These are phyloP conservation scores for Plebejus anna DNA, from an alignment of 2,888 invertebrate genomes.

Conservation along the genomic window DNA sequence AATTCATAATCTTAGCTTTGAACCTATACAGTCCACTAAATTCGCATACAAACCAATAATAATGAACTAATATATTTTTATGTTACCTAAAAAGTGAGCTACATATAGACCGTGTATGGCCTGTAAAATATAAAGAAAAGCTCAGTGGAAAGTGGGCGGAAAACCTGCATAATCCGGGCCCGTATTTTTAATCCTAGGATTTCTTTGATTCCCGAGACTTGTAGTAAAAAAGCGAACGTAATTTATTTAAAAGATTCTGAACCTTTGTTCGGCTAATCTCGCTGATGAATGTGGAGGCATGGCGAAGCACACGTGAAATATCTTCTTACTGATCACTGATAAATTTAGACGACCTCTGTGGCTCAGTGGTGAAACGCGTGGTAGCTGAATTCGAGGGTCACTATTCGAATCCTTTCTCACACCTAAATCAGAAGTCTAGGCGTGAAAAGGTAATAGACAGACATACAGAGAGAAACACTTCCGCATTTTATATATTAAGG, in stretches of 20 bases:
- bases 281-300: background rate
- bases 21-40: too few relatives aligned
- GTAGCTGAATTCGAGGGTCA: too few relatives aligned
- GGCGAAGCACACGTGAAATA: background rate
- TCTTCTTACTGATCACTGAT: background rate
- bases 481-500: too few relatives aligned
- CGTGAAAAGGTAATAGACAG: too few relatives aligned
- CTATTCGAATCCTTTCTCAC: too few relatives aligned
- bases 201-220: slow-evolving; percentile 8
- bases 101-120: background rate
- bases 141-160: background rate
- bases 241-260: slow-evolving; percentile 20
- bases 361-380: too few relatives aligned
- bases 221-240: slow-evolving; percentile 22
- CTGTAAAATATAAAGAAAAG: background rate
- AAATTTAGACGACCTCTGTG: background rate
- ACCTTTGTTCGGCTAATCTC: background rate
- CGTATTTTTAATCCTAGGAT: slow-evolving; percentile 16
- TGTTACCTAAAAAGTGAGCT: background rate
- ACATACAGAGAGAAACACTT: too few relatives aligned
- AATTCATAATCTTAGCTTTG: too few relatives aligned
- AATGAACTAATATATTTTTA: too few relatives aligned
- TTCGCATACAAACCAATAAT: too few relatives aligned
- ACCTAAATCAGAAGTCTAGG: too few relatives aligned
- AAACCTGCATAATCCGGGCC: background rate